Conservation (phyloP, 2,113 vertebrate species). For the Artemisiospiza belli region DNA sequence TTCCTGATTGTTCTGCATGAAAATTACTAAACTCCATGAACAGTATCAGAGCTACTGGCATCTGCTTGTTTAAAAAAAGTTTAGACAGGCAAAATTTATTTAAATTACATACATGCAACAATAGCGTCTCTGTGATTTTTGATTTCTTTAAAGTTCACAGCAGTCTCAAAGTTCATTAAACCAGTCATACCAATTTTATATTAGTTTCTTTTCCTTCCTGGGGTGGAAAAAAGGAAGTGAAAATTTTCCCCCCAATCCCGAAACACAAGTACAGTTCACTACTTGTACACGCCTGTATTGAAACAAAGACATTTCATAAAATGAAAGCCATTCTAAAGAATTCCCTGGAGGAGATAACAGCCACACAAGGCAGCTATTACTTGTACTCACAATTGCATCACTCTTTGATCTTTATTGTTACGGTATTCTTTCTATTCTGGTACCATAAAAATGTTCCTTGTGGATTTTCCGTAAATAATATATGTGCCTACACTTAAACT, state of each 20-base stretch:
- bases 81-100: background rate
- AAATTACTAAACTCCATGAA: background rate
- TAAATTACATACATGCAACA: background rate
- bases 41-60: background rate
- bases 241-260: accelerated
- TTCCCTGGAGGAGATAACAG: constrained; percentile 55
- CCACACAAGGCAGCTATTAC: constrained; percentile 49
- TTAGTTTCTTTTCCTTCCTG: background rate
- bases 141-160: background rate
- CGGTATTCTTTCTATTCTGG: constrained; percentile 61
- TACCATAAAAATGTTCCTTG: constrained; percentile 59
- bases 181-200: background rate
- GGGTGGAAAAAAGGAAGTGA: background rate
- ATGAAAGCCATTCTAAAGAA: constrained; percentile 65
- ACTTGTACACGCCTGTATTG: background rate
- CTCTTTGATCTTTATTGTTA: constrained; percentile 70
- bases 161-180: background rate
- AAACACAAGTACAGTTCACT: background rate
- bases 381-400: constrained; percentile 69
- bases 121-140: background rate
- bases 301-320: constrained; percentile 67
- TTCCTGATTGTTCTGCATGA: background rate
- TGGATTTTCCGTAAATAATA: constrained; percentile 62
- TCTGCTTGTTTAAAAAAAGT: background rate
- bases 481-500: constrained; percentile 24